phyloP scores from a whole-genome alignment of 2,113 vertebrate genomes.

The Lanius ludovicianus region DNA sequence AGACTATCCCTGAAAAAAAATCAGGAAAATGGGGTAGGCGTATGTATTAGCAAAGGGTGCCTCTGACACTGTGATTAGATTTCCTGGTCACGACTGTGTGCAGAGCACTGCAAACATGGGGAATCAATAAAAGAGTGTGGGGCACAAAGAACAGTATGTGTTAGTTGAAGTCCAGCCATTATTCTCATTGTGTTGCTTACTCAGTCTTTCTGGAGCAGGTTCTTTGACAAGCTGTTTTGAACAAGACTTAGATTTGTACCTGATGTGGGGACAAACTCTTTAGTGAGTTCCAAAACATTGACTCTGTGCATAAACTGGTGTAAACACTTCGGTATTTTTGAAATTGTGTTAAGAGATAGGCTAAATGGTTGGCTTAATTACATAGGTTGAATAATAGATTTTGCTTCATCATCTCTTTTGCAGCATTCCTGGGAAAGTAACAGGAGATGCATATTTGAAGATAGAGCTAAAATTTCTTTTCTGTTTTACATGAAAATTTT shows the following conservation, averaged over 20 bases:
- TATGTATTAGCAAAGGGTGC: not conserved
- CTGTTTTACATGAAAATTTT: not conserved
- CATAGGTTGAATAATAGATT: not conserved
- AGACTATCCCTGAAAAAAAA: not conserved
- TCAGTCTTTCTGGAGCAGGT: not conserved
- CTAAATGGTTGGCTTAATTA: not conserved
- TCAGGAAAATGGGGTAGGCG: not conserved
- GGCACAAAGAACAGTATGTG: fast-evolving
- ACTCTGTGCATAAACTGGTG: not conserved
- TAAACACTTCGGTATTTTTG: not conserved
- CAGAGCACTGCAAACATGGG: not conserved
- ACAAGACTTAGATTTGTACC: not conserved
- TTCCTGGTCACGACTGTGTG: not conserved
- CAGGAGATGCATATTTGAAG: not conserved
- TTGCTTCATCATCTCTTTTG: not conserved
- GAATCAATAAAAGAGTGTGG: too few species aligned
- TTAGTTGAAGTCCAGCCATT: not conserved
- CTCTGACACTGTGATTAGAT: not conserved
- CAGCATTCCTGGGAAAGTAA: not conserved
- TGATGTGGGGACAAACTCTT: not conserved
- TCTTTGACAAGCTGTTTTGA: not conserved
- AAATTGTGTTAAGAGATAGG: not conserved
- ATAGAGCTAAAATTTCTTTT: not conserved
- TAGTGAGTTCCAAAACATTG: not conserved
- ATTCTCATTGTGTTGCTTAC: not conserved